These are phyloP conservation scores for Cyrtonyx montezumae DNA, from an alignment of 2,113 vertebrate species.

Conservation along the genomic window DNA sequence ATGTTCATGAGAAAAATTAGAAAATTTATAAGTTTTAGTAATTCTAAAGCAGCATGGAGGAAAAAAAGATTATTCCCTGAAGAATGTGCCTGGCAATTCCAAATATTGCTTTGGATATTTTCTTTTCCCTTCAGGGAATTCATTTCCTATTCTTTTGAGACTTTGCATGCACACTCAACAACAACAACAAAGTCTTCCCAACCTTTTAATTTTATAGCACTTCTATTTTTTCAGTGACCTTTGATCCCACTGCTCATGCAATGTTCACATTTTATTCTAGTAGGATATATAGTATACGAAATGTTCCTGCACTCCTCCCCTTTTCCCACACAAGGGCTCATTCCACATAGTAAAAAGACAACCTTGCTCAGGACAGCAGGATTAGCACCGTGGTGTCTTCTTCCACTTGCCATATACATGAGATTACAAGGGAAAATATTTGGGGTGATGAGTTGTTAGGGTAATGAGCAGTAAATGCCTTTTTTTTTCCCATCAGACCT, in stretches of 20 bases:
- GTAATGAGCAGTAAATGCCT: background rate
- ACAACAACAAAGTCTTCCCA: background rate
- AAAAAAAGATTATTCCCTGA: background rate
- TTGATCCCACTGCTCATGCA: conserved; percentile 3
- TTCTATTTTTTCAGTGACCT: background rate
- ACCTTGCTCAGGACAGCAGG: background rate
- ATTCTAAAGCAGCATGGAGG: background rate
- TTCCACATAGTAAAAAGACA: background rate
- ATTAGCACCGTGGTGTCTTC: background rate
- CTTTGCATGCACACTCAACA: background rate
- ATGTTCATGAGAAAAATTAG: background rate
- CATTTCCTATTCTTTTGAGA: conserved; percentile 20
- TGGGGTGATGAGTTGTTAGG: background rate
- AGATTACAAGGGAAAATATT: background rate
- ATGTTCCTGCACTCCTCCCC: background rate
- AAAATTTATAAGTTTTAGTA: background rate
- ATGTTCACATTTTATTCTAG: background rate
- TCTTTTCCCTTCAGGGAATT: background rate
- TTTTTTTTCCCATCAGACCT: background rate
- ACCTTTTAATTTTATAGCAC: background rate
- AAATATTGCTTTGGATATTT: background rate
- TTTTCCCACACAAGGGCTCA: background rate
- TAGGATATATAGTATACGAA: background rate
- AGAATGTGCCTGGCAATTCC: background rate
- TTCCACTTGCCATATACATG: background rate